Conservation (phyloP, 2,888 invertebrate species). For the Atethmia centrago region DNA sequence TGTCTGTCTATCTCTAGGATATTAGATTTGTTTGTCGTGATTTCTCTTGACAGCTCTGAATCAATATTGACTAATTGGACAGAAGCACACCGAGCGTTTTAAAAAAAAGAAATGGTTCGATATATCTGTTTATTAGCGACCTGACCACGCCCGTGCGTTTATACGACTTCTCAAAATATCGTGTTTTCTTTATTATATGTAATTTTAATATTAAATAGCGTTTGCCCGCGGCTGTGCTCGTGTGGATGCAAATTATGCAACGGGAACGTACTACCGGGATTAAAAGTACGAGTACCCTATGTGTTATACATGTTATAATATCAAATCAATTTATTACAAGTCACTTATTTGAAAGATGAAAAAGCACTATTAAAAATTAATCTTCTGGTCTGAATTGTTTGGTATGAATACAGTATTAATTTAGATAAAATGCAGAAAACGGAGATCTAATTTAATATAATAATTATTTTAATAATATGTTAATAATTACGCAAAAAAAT, state of each 20-base stretch:
- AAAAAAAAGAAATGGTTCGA: background rate
- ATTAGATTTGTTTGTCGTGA: constrained; percentile 72
- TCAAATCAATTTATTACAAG: background rate
- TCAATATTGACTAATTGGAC: constrained; percentile 71
- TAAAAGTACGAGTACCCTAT: background rate
- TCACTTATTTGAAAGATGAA: background rate
- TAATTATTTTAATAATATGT: background rate
- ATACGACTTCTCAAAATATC: too few species aligned
- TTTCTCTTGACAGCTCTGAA: constrained; percentile 74
- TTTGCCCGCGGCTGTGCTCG: background rate
- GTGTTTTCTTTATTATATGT: too few species aligned
- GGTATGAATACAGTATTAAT: background rate
- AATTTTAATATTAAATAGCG: background rate
- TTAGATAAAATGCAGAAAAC: background rate
- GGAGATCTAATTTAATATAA: background rate
- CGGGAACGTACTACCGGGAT: too few species aligned
- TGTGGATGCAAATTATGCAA: background rate
- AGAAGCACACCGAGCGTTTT: constrained; percentile 58
- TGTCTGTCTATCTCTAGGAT: constrained; percentile 31
- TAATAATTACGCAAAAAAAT: background rate
- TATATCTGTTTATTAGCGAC: background rate
- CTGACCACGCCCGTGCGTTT: too few species aligned
- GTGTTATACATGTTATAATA: background rate
- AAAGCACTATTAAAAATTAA: background rate
- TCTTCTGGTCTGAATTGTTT: background rate